These are phyloP conservation scores for Cyprinodon variegatus DNA, from an alignment of 2,113 vertebrate genomes.

Conservation along the genomic window DNA sequence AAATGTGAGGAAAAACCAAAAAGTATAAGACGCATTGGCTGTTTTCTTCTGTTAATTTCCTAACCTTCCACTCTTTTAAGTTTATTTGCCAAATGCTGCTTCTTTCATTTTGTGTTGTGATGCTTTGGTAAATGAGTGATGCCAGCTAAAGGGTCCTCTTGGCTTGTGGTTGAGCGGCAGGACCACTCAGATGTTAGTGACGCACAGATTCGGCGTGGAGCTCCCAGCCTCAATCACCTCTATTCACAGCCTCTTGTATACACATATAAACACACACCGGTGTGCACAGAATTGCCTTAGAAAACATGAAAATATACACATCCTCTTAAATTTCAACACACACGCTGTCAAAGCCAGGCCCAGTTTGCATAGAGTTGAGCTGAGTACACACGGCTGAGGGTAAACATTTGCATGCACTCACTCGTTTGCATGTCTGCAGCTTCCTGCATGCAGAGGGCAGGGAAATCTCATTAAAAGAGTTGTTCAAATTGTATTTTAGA, in stretches of 20 bases:
- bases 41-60: background rate
- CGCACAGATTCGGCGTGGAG: conserved; percentile 64
- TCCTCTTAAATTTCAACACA: conserved; percentile 63
- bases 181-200: conserved; percentile 69
- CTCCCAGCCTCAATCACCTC: conserved; percentile 66
- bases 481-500: conserved; percentile 18
- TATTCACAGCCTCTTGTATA: conserved; percentile 62
- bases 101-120: background rate
- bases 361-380: conserved; percentile 6
- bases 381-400: conserved; percentile 1
- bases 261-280: conserved; percentile 35
- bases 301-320: conserved; percentile 56
- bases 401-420: conserved; percentile 1
- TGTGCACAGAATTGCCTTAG: conserved; percentile 9
- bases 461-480: conserved; percentile 4
- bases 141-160: conserved; percentile 24
- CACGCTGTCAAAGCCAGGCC: conserved; percentile 16
- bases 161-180: conserved; percentile 51
- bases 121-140: background rate
- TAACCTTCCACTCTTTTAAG: background rate
- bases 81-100: background rate
- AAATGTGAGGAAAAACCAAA: background rate
- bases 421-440: conserved; percentile 2
- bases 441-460: conserved; percentile 7
- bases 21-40: background rate